phyloP scores from a whole-genome alignment of 1,140 invertebrate genomes.

The Druon quercuslanigerum region DNA sequence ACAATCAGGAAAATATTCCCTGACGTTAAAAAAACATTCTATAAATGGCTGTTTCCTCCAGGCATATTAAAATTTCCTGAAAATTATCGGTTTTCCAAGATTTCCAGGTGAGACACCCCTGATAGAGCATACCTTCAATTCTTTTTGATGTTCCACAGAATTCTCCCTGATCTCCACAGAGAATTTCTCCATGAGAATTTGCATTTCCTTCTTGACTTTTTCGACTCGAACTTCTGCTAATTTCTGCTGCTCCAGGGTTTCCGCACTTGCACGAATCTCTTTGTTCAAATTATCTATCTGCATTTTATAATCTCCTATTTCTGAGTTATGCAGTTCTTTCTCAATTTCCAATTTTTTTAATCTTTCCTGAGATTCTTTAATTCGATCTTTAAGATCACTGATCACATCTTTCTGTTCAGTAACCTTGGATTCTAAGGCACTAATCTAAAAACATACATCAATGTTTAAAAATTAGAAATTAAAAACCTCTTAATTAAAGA shows the following conservation, averaged over 20 bases:
- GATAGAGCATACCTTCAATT: conserved; percentile 47
- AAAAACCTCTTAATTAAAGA: neutral
- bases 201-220: conserved; percentile 68
- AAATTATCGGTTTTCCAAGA: too few species aligned
- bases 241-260: conserved; percentile 61
- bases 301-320: conserved; percentile 62
- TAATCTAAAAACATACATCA: conserved; percentile 48
- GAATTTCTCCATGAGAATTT: conserved; percentile 63
- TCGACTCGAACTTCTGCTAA: conserved; percentile 60
- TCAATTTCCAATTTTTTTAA: conserved; percentile 60
- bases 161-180: conserved; percentile 56
- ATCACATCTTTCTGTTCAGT: conserved; percentile 52
- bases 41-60: too few species aligned
- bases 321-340: conserved; percentile 57
- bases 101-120: too few species aligned
- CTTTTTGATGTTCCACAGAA: conserved; percentile 54
- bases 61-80: too few species aligned
- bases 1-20: too few species aligned
- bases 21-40: neutral
- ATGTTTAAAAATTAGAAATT: conserved; percentile 26
- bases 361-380: conserved; percentile 54
- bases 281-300: conserved; percentile 64
- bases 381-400: conserved; percentile 51
- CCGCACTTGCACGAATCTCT: conserved; percentile 52
- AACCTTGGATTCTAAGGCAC: conserved; percentile 51